Evolutionary conservation across 2,888 invertebrate species (phyloP).

Genomic region (Platynereis dumerilii): DNA sequence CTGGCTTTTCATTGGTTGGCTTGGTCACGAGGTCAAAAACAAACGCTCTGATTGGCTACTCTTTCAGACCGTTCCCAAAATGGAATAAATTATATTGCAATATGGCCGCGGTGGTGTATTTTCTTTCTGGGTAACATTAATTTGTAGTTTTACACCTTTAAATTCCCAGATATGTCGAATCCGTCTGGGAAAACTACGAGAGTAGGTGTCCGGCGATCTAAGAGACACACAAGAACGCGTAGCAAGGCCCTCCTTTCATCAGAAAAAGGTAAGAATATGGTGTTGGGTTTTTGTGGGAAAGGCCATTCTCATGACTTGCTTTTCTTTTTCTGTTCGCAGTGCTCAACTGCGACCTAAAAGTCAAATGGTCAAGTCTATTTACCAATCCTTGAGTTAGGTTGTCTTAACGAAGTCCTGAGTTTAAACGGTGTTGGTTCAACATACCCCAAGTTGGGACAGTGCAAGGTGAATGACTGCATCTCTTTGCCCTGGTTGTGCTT

Average conservation of each 20-base stretch:
- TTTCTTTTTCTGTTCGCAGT: too few relatives aligned
- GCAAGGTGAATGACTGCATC: too few relatives aligned
- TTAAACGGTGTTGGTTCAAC: too few relatives aligned
- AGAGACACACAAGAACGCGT: constrained; percentile 23
- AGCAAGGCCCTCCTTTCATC: constrained; percentile 21
- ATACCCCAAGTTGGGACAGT: too few relatives aligned
- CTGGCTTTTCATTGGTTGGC: constrained; percentile 17
- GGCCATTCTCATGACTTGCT: too few relatives aligned
- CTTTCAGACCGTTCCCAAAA: constrained; percentile 23
- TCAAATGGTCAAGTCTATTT: too few relatives aligned
- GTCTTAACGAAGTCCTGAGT: too few relatives aligned
- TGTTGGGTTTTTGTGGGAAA: neutral
- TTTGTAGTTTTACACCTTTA: constrained; percentile 6
- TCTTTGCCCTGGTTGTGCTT: too few relatives aligned
- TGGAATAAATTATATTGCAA: constrained; percentile 35
- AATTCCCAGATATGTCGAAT: constrained; percentile 29
- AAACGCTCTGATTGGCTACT: constrained; percentile 21
- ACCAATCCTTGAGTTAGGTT: too few relatives aligned
- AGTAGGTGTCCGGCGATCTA: constrained; percentile 28
- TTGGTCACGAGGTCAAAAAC: constrained; percentile 22
- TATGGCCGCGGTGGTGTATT: constrained; percentile 29
- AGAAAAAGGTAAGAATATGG: constrained; percentile 24
- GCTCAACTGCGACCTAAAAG: too few relatives aligned
- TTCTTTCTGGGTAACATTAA: constrained; percentile 15
- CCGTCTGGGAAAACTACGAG: constrained; percentile 21